phyloP scores from a whole-genome alignment of 2,113 vertebrate genomes.

The Lamprologus lemairii region DNA sequence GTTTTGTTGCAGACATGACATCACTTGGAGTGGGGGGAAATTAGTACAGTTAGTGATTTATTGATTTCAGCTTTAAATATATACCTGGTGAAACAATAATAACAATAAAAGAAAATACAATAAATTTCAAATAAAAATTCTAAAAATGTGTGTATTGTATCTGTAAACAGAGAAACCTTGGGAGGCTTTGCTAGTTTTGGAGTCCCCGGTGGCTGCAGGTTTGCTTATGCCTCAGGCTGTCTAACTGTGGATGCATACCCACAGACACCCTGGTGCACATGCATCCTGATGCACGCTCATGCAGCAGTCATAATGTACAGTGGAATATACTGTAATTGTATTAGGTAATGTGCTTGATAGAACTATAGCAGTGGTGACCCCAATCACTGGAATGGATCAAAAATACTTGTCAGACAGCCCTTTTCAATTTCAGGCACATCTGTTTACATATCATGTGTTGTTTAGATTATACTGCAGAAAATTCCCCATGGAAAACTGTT shows the following conservation, averaged over 20 bases:
- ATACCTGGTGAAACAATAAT: background rate
- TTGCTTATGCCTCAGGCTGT: background rate
- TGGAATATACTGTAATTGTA: slow-evolving; percentile 12
- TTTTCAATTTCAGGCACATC: slow-evolving; percentile 50
- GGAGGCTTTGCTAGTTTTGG: background rate
- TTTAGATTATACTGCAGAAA: slow-evolving; percentile 46
- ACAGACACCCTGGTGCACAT: background rate
- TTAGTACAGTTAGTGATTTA: background rate
- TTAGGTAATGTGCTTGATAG: slow-evolving; percentile 22
- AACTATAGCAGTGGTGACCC: slow-evolving; percentile 21
- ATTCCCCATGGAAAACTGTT: slow-evolving; percentile 38
- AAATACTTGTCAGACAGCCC: slow-evolving; percentile 41
- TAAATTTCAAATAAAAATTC: background rate
- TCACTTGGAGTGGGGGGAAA: background rate
- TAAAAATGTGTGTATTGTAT: background rate
- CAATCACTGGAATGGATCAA: slow-evolving; percentile 42
- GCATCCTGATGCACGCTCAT: background rate
- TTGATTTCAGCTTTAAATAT: background rate
- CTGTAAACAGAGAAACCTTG: background rate
- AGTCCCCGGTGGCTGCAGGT: background rate
- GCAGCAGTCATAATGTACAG: background rate
- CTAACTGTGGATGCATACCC: background rate
- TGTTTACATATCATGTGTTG: slow-evolving; percentile 49
- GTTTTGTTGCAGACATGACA: background rate
- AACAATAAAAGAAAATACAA: background rate